Conservation (phyloP, 2,113 vertebrate species). For the Tragelaphus strepsiceros region DNA sequence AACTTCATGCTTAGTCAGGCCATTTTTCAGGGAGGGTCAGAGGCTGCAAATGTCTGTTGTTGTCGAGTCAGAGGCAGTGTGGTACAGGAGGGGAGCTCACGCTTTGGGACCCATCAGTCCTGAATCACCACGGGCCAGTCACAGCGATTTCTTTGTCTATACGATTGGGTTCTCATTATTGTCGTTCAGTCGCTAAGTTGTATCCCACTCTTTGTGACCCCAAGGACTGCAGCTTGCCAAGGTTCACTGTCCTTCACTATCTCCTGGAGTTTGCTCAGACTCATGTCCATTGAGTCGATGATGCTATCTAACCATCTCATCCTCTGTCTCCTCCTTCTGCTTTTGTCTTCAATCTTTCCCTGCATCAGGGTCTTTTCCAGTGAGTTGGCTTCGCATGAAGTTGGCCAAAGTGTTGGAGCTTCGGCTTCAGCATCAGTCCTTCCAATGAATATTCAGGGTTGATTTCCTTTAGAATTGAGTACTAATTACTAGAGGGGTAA, state of each 20-base stretch:
- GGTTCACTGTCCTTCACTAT: not conserved
- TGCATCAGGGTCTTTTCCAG: not conserved
- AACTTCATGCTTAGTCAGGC: not conserved
- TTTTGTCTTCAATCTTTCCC: not conserved
- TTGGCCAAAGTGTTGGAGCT: not conserved
- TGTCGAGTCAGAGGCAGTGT: not conserved
- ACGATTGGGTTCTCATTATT: not conserved
- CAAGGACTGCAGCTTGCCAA: not conserved
- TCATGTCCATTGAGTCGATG: not conserved
- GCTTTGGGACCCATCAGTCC: not conserved
- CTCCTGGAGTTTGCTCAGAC: not conserved
- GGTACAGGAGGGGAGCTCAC: not conserved
- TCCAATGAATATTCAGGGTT: not conserved
- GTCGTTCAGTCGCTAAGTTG: not conserved
- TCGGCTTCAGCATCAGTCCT: not conserved
- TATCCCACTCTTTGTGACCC: not conserved
- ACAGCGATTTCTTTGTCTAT: not conserved
- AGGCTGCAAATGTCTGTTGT: not conserved
- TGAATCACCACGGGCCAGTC: not conserved
- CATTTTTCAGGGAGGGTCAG: not conserved
- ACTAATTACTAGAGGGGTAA: not conserved
- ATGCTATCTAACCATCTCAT: not conserved
- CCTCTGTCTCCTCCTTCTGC: not conserved
- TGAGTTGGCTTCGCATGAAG: not conserved
- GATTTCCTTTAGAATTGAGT: not conserved